Evolutionary conservation across 2,113 vertebrate species (phyloP).

Genomic region (Cettia cetti): DNA sequence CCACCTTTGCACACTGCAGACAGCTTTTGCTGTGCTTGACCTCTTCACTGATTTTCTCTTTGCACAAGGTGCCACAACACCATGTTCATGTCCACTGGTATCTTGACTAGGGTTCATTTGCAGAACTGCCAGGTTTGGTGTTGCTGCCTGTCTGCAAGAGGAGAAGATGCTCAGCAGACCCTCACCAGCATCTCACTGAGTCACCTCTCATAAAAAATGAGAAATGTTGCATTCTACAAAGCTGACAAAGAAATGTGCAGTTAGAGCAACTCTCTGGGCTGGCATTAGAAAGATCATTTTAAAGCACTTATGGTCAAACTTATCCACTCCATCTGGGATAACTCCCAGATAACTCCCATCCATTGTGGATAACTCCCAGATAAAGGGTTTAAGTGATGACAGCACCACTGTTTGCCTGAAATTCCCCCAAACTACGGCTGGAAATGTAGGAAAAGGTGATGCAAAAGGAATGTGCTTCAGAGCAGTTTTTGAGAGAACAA

Average conservation of each 20-base stretch:
- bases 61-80: not conserved
- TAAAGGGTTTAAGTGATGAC: not conserved
- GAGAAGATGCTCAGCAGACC: not conserved
- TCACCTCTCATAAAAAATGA: not conserved
- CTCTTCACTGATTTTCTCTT: not conserved
- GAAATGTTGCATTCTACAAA: not conserved
- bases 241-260: not conserved
- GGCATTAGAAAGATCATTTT: not conserved
- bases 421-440: too few species aligned
- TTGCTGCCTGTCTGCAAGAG: fast-evolving
- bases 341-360: not conserved
- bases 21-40: not conserved
- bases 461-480: not conserved
- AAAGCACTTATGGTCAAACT: not conserved
- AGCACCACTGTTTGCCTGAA: not conserved
- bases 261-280: not conserved
- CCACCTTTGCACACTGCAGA: not conserved
- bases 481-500: not conserved
- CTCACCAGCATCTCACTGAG: not conserved
- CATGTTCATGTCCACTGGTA: fast-evolving
- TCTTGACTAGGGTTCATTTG: fast-evolving
- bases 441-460: not conserved
- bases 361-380: not conserved
- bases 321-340: not conserved
- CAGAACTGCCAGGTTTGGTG: not conserved